phyloP scores from a whole-genome alignment of 2,113 vertebrate genomes.

The Mobula hypostoma region DNA sequence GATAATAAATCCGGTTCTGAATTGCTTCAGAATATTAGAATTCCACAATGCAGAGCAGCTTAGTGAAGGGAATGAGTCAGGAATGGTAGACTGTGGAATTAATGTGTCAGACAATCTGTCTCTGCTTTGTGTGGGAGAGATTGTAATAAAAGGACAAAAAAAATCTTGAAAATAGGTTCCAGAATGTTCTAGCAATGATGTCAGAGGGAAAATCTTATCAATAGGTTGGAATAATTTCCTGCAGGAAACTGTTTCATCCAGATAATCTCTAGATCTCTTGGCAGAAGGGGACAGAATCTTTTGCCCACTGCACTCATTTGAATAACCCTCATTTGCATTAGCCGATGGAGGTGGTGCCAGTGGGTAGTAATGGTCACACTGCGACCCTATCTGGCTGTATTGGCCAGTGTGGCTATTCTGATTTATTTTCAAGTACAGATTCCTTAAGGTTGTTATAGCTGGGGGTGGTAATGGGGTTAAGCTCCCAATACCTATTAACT shows the following conservation, averaged over 20 bases:
- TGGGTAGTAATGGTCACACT: no score
- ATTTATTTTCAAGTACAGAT: no score
- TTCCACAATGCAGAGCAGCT: no score
- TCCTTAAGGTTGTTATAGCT: no score
- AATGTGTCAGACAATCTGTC: background rate
- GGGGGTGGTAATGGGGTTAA: no score
- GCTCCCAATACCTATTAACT: no score
- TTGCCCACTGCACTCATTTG: background rate
- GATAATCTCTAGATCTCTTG: background rate
- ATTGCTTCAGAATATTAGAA: no score
- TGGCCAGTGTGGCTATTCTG: no score
- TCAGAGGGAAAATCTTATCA: background rate
- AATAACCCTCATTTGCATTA: no score
- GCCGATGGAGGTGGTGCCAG: no score
- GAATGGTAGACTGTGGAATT: background rate
- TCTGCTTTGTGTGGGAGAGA: background rate
- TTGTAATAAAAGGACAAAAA: background rate
- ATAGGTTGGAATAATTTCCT: background rate
- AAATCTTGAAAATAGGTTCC: background rate
- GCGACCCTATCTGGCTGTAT: no score
- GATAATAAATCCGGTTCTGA: no score
- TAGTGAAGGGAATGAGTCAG: background rate
- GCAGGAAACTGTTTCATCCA: background rate
- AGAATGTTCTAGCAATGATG: background rate
- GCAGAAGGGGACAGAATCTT: background rate